phyloP scores from a whole-genome alignment of 2,113 vertebrate species.

The Rattus norvegicus region DNA sequence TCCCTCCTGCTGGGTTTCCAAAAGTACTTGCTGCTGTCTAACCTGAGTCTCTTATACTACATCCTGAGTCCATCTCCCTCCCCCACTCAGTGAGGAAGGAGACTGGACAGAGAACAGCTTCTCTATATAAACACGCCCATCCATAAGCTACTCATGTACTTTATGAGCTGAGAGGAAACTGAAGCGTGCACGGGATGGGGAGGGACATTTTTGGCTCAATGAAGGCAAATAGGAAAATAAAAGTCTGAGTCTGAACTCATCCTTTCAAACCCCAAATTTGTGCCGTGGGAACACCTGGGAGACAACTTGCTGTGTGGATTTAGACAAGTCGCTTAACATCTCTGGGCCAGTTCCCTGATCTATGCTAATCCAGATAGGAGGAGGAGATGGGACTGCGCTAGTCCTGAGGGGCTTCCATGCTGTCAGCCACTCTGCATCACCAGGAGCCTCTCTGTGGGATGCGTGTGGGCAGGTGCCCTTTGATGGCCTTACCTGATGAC shows the following conservation, averaged over 20 bases:
- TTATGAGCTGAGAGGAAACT: neutral
- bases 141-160: neutral
- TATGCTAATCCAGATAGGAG: neutral
- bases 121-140: too few species aligned
- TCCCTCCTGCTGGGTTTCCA: neutral
- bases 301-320: neutral
- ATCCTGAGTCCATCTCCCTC: neutral
- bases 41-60: neutral
- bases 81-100: neutral
- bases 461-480: neutral
- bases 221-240: neutral
- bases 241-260: constrained; percentile 13
- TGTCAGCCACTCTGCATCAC: neutral
- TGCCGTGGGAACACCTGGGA: neutral
- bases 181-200: neutral
- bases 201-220: neutral
- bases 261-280: neutral
- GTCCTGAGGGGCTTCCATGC: neutral
- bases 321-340: neutral
- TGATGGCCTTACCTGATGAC: neutral
- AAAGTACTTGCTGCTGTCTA: neutral
- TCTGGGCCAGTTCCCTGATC: neutral
- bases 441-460: neutral
- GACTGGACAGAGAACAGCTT: neutral
- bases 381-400: neutral